These are phyloP conservation scores for Hipposideros armiger DNA, from an alignment of 2,113 vertebrate genomes.

Conservation along the genomic window DNA sequence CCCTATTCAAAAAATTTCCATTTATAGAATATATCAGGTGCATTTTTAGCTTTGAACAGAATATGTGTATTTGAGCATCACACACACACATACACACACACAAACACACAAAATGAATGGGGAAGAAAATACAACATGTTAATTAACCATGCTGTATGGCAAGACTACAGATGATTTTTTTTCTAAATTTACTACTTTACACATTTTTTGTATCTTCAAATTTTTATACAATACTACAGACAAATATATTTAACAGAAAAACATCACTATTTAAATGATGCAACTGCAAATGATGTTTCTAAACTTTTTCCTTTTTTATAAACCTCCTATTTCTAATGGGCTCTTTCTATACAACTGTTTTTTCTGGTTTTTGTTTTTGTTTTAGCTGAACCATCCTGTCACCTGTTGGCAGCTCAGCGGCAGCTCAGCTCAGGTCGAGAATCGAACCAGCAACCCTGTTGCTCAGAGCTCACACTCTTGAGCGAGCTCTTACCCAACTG, in stretches of 20 bases:
- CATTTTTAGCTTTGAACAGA: neutral
- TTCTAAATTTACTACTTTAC: conserved; percentile 28
- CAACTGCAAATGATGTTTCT: conserved; percentile 25
- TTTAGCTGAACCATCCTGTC: no score
- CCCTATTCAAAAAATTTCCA: neutral
- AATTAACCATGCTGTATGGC: neutral
- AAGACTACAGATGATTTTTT: neutral
- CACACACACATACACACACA: neutral
- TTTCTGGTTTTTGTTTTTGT: no score
- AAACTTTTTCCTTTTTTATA: neutral
- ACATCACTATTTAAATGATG: neutral
- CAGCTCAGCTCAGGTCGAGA: no score
- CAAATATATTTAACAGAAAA: conserved; percentile 23
- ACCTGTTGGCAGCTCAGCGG: no score
- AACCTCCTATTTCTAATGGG: conserved; percentile 24
- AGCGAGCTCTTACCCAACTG: no score
- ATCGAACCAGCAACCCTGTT: no score
- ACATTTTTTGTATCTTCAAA: conserved; percentile 36
- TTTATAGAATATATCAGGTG: neutral
- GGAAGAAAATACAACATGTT: conserved; percentile 34
- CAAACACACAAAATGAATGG: neutral
- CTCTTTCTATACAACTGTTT: neutral
- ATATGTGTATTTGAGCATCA: neutral
- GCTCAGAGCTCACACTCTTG: no score
- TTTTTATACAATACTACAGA: neutral